Base-by-base conservation (phyloP, 1,140 invertebrate genomes). In the Yoshiicerus persimilis region DNA sequence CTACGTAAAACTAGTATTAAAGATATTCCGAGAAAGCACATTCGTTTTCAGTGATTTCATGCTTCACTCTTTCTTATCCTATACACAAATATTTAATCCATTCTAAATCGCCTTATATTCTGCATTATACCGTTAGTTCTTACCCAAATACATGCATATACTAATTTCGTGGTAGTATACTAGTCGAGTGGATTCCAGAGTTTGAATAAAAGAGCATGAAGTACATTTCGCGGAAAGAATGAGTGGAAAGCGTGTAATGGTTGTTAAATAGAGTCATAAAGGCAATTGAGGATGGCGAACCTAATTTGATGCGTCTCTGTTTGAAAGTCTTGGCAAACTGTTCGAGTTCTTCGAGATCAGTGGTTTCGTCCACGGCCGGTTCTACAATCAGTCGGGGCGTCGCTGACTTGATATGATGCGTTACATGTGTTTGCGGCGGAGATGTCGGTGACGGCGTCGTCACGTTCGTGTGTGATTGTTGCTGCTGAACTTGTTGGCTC, bases 311-410 rank as follows among this genome's bases (percentile, higher is more conserved):
- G 91, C 98, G 94, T 77, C 97, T 94, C 93, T 99, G 97, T 92
- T 99, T 99, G 92, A 99, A 99, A 9, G 97, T 97, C 92, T 99
- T 98, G 38, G 98, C 98, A 92, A 99, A 99, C 91, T 98, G 97
- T 92, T 99, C 98, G 36, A 99, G 93, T 92, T 99, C 98, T 92
- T 98, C 97, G 34, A 99, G 94, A 92, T 99, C 98, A 11, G 97
- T 97, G 16, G 97, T 97, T 92, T 98, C 97, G 91, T 99, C 97
- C 0, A 96, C 95, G 20, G 96, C 95, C 13, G 96, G 96, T 91
- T 97, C 96, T 88, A 97, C 93, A 85, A 94, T 91, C 84, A 92
- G 90, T 38, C 91, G 89, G 13, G 91, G 89, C 10, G 92, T 87
- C 92, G 93, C 39, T 93, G 93, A 2, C 92, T 93, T 91, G 94